These are phyloP conservation scores for Protobothrops mucrosquamatus DNA, from an alignment of 2,113 vertebrate genomes.

Conservation along the genomic window DNA sequence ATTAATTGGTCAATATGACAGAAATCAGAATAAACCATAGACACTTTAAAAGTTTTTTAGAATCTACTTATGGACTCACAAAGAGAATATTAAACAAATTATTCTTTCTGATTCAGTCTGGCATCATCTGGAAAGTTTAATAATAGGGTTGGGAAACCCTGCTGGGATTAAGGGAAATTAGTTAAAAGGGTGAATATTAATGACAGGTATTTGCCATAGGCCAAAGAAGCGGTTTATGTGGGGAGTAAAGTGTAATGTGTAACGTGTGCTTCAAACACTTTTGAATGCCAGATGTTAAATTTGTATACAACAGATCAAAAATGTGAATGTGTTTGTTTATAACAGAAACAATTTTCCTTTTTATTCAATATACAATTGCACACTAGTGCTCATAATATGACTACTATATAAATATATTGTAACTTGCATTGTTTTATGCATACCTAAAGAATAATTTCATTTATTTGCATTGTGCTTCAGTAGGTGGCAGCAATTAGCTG, in stretches of 20 bases:
- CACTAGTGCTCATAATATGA: neutral
- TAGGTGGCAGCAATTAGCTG: neutral
- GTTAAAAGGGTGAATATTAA: conserved; percentile 62
- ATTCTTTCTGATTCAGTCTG: conserved; percentile 42
- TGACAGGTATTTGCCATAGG: conserved; percentile 71
- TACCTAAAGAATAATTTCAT: neutral
- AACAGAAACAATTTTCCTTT: rapidly evolving
- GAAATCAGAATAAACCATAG: conserved; percentile 29
- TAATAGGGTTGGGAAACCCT: conserved; percentile 72
- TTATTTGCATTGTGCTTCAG: neutral
- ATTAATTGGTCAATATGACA: conserved; percentile 20
- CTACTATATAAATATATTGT: conserved; percentile 34
- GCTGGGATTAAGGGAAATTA: conserved; percentile 68
- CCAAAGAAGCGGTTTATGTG: conserved; percentile 41
- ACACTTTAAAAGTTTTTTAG: neutral
- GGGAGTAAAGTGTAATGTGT: conserved; percentile 47
- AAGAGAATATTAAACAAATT: conserved; percentile 31
- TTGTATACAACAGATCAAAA: neutral
- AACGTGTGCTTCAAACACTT: conserved; percentile 37
- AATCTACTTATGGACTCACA: conserved; percentile 30
- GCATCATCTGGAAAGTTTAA: conserved; percentile 74
- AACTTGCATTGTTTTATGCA: neutral
- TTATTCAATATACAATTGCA: neutral
- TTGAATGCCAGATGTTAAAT: neutral
- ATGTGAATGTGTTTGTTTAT: neutral